Evolutionary conservation across 2,888 invertebrate genomes (phyloP), one percentile per base, ranked within the genome.

Genomic region (Eupithecia abbreviata): DNA sequence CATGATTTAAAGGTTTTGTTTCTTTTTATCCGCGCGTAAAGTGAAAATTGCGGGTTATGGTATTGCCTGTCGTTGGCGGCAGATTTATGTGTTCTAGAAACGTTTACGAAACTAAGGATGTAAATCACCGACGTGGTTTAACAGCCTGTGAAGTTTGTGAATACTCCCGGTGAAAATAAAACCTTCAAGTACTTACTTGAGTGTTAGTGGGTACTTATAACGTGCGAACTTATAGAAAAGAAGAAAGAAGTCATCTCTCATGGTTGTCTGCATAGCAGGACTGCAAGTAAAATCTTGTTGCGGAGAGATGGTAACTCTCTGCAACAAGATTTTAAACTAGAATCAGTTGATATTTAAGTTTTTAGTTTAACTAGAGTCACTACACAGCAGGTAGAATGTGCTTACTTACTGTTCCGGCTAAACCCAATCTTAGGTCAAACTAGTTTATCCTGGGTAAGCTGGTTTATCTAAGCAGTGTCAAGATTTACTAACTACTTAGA

Each of bases 1-100:
- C 86, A 87, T 77, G 79, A 79, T 77, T 79, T 75, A 79, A 73
- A 71, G 73, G 75, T 77, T 77, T 73, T 72, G 71, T 77, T 69
- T 73, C 75, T 79, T 79, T 78, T 77, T 70, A 72, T 68, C 72
- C 76, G 70, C 76, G 58, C 71, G 69, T 76, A 76, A 73, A 77
- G 76, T 77, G 76, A 75, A 79, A 76, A 79, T 79, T 79, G 79
- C 73, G 65, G 78, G 76, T 76, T 78, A 76, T 76, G 65, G 62
- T 47, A 45, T 51, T 73, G 65, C 73, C 71, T 78, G 78, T 75
- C 72, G 75, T 74, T 76, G 78, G 74, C 15, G 62, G 78, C 76
- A 76, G 74, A 78, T 78, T 78, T 78, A 78, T 78, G 45, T 45
- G 6, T n/a, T 43, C 65, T 18, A 55, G 15, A 12, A 70, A 42